Percentiles rank a stretch among this genome's conserved stretches.
phyloP scores from a whole-genome alignment of 2,113 vertebrate species.

The Brachionichthys hirsutus region DNA sequence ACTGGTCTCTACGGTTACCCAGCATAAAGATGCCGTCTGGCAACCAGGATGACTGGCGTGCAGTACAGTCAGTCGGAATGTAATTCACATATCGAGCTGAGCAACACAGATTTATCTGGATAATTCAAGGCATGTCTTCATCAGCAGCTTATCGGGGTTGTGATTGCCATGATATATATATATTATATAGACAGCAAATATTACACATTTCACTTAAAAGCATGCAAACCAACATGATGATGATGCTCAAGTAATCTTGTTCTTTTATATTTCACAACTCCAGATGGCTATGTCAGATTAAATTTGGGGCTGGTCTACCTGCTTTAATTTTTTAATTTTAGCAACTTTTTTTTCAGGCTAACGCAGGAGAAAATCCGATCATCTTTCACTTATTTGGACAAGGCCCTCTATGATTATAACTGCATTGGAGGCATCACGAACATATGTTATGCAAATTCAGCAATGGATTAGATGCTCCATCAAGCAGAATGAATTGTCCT shows the following conservation, averaged over 20 bases:
- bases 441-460: constrained; percentile 8
- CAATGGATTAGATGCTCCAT: constrained; percentile 26
- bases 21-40: constrained; percentile 27
- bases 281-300: no score
- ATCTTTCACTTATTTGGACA: constrained; percentile 37
- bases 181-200: no score
- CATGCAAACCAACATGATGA: no score
- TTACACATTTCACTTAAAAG: no score
- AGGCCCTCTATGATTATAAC: constrained; percentile 35
- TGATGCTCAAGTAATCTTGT: constrained; percentile 11
- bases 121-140: constrained; percentile 12
- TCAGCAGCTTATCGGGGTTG: no score
- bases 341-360: constrained; percentile 1
- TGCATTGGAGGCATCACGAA: constrained; percentile 27
- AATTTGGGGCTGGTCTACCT: constrained; percentile 6
- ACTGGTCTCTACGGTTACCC: constrained; percentile 31
- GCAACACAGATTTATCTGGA: constrained; percentile 20
- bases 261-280: constrained; percentile 9
- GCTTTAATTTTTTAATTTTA: constrained; percentile 25
- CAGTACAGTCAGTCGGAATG: constrained; percentile 21
- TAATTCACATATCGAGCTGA: constrained; percentile 38
- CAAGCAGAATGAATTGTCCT: constrained; percentile 25
- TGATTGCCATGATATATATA: no score
- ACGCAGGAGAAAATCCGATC: not conserved
- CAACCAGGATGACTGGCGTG: constrained; percentile 36